Base-by-base conservation (phyloP, 2,888 invertebrate species). In the Ectropis crepuscularia region DNA sequence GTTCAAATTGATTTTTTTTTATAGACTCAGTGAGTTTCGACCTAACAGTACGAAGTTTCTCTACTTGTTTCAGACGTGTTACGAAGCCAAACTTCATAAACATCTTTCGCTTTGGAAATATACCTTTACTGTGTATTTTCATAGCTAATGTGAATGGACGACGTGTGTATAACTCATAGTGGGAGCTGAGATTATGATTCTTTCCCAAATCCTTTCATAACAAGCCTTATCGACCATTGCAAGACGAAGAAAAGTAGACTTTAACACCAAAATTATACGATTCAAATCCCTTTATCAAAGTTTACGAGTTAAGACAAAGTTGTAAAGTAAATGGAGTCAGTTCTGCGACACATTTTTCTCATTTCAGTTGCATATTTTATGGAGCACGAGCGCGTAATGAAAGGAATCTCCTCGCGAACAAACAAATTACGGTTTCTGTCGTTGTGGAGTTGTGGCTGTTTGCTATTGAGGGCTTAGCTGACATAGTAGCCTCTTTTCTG, bases 321-420 rank as follows among this genome's bases (percentile, higher is more conserved):
- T 63, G 58, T 58, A 45, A 7, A n/a, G 42, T 42, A 50, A 49
- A 66, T 66, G 63, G 68, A 73, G 78, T 77, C 79, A 79, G 83
- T 81, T 85, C 81, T 85, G 89, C 86, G 86, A 89, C 88, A 90
- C 85, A 90, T 90, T 90, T 90, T 91, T 91, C 90, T 90, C 88
- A 88, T 91, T 89, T 88, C 85, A 82, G 82, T 87, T 91, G 91
- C 90, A 91, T 92, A 90, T 89, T 90, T 91, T 89, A 91, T 89
- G 85, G 82, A 82, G 82, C 83, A 85, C 83, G 87, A 82, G 85
- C 81, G 82, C 82, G 83, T 90, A 90, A 90, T 90, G 90, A 88
- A 87, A 87, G 86, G 81, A 87, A 83, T 86, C 85, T 85, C 79
- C 76, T 80, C 77, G 76, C 74, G 81, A 79, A 84, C 84, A 86